A percentile compares a stretch with the other conserved stretches of the same genome.
Conservation (phyloP, 1,140 invertebrate genomes). For the Protaetia brevitarsis region DNA sequence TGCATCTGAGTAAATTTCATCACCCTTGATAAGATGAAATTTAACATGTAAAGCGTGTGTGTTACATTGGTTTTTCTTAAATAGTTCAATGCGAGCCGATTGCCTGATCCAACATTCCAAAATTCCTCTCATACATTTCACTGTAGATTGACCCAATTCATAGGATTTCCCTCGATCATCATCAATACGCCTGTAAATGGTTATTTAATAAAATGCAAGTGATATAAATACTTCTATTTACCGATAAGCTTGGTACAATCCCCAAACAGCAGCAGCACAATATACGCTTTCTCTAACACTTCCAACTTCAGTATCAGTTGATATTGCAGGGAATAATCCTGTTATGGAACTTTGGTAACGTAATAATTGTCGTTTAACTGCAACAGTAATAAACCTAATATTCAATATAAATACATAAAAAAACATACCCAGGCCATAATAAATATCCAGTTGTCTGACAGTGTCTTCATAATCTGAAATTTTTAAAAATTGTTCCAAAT, state of each 20-base stretch:
- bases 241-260: slow-evolving; percentile 94
- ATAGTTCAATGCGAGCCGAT: slow-evolving; percentile 83
- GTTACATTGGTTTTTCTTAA: slow-evolving; percentile 91
- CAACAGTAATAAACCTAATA: slow-evolving; percentile 42
- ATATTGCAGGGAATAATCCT: slow-evolving; percentile 89
- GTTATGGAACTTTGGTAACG: slow-evolving; percentile 91
- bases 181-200: slow-evolving; percentile 87
- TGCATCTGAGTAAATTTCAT: slow-evolving; percentile 73
- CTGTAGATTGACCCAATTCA: slow-evolving; percentile 94
- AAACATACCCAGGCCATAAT: slow-evolving; percentile 82
- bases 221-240: slow-evolving; percentile 44
- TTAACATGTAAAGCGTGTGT: slow-evolving; percentile 91
- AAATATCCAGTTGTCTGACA: slow-evolving; percentile 83
- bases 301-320: slow-evolving; percentile 73
- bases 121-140: slow-evolving; percentile 99
- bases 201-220: slow-evolving; percentile 1
- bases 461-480: slow-evolving; percentile 88
- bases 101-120: slow-evolving; percentile 97
- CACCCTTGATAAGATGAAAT: slow-evolving; percentile 90
- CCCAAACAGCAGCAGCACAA: slow-evolving; percentile 94
- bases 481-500: slow-evolving; percentile 73
- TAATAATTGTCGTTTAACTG: slow-evolving; percentile 91
- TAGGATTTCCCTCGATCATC: slow-evolving; percentile 97
- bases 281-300: slow-evolving; percentile 95
- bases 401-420: slow-evolving; percentile 20